Evolutionary conservation across 2,888 invertebrate species (phyloP).

Genomic region (Antitype chi): DNA sequence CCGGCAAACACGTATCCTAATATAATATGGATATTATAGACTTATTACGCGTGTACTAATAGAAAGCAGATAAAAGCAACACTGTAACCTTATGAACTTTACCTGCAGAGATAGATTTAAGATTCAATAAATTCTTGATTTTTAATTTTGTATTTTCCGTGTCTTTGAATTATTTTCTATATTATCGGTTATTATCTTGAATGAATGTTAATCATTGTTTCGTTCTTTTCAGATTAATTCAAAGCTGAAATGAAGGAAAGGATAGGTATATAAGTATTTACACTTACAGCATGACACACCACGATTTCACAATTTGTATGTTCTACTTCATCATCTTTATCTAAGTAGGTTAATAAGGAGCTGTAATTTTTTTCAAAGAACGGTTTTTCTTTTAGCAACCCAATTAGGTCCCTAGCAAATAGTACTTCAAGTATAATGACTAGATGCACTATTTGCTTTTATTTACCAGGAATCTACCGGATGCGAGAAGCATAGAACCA

Average conservation of each 20-base stretch:
- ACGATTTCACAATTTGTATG: neutral
- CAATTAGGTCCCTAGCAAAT: neutral
- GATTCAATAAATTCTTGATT: conserved; percentile 23
- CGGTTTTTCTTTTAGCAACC: neutral
- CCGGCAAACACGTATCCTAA: conserved; percentile 30
- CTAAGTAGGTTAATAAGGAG: neutral
- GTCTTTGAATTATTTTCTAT: neutral
- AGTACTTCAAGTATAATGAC: too few relatives aligned
- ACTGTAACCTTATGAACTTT: conserved; percentile 36
- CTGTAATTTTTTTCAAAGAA: neutral
- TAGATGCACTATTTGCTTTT: too few relatives aligned
- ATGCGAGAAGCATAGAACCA: too few relatives aligned
- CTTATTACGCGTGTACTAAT: conserved; percentile 28
- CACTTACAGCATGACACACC: neutral
- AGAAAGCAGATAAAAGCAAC: conserved; percentile 47
- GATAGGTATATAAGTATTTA: conserved; percentile 75
- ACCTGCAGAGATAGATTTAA: conserved; percentile 29
- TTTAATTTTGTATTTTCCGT: conserved; percentile 15
- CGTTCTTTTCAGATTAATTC: conserved; percentile 78
- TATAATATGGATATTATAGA: conserved; percentile 36
- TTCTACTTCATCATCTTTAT: neutral
- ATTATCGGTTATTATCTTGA: neutral
- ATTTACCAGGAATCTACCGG: too few relatives aligned
- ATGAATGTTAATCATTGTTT: conserved; percentile 12
- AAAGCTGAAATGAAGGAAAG: conserved; percentile 84